A percentile compares a stretch with the other conserved stretches of the same genome.
phyloP scores from a whole-genome alignment of 1,140 invertebrate species.

The Cydia pomonella region DNA sequence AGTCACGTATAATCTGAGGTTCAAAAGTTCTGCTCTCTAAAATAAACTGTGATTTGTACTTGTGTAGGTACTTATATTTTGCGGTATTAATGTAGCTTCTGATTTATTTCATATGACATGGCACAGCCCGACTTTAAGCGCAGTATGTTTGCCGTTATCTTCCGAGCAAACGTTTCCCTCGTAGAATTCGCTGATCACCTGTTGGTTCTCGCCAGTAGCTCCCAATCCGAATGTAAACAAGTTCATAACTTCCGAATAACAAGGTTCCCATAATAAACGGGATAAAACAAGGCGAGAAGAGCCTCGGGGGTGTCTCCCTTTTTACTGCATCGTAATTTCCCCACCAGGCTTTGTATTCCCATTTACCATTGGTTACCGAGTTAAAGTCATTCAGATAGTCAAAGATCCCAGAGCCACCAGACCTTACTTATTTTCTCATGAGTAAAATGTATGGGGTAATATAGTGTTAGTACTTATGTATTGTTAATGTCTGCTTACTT shows the following conservation, averaged over 20 bases:
- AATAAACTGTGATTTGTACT: no score
- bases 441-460: no score
- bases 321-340: conserved; percentile 31
- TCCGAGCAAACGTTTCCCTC: neutral
- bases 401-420: no score
- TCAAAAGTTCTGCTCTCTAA: no score
- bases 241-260: conserved; percentile 47
- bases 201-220: conserved; percentile 34
- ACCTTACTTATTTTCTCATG: no score
- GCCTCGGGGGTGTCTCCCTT: conserved; percentile 18
- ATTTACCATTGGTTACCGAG: neutral
- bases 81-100: no score
- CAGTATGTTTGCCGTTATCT: neutral
- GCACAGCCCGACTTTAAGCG: neutral
- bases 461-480: no score
- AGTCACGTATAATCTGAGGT: no score
- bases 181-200: conserved; percentile 38
- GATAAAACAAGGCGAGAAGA: conserved; percentile 39
- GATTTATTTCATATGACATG: neutral
- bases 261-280: conserved; percentile 39
- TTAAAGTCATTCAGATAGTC: neutral
- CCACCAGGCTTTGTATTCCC: neutral
- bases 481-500: no score
- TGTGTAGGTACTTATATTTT: no score
- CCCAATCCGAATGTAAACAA: conserved; percentile 47